These are phyloP conservation scores for Nycticebus coucang DNA, from an alignment of 2,113 vertebrate genomes.

Conservation along the genomic window DNA sequence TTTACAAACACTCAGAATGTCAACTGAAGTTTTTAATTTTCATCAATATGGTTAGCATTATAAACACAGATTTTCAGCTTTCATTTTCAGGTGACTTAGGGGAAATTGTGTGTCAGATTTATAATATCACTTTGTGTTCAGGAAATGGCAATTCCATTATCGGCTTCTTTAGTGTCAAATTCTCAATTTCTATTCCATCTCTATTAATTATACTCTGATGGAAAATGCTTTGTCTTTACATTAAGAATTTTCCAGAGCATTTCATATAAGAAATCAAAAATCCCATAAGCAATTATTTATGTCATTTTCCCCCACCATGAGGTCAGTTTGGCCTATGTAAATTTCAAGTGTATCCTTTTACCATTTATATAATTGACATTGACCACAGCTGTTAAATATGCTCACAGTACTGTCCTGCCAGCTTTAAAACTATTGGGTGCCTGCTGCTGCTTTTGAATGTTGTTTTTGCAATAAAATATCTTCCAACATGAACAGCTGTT, in stretches of 20 bases:
- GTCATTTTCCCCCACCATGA: background rate
- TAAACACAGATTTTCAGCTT: background rate
- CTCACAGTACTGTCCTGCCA: background rate
- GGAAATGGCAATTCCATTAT: background rate
- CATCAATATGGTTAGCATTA: background rate
- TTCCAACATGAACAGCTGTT: constrained; percentile 56
- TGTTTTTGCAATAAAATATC: constrained; percentile 56
- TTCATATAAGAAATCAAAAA: background rate
- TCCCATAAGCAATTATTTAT: background rate
- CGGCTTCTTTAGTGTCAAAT: background rate
- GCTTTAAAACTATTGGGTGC: constrained; percentile 4
- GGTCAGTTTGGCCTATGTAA: background rate
- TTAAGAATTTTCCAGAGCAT: background rate
- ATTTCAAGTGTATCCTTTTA: constrained; percentile 2
- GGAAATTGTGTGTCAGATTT: background rate
- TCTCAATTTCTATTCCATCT: background rate
- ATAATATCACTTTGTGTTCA: background rate
- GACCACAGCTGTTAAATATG: constrained; percentile 43
- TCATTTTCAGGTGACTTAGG: background rate
- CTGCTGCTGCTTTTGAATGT: constrained; percentile 39
- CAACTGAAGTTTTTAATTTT: background rate
- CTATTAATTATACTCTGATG: background rate
- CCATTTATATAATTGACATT: constrained; percentile 45
- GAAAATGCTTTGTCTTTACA: background rate
- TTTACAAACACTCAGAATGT: constrained; percentile 3